Evolutionary conservation across 2,113 vertebrate genomes (phyloP).

Genomic region (Ciconia maguari): DNA sequence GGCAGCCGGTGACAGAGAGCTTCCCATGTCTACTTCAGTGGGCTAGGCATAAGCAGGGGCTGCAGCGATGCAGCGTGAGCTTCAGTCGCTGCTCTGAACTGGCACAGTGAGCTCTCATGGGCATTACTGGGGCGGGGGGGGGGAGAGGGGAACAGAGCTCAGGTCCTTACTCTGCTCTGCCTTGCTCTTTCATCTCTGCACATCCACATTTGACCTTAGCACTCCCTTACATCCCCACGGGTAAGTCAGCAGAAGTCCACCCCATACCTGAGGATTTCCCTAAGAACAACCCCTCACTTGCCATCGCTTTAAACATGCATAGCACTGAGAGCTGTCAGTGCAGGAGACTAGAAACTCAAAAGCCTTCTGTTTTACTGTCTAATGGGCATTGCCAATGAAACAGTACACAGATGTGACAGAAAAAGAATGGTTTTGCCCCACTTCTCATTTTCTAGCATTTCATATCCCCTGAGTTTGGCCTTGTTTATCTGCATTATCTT

Average conservation of each 20-base stretch:
- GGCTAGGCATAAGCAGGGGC: background rate
- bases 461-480: background rate
- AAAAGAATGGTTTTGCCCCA: background rate
- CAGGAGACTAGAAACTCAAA: background rate
- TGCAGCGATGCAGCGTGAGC: background rate
- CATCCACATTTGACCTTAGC: background rate
- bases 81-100: background rate
- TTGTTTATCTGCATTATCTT: background rate
- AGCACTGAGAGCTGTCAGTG: background rate
- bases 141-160: background rate
- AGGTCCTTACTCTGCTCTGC: background rate
- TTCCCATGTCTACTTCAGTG: background rate
- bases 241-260: background rate
- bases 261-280: background rate
- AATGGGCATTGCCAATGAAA: background rate
- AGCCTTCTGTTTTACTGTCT: background rate
- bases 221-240: background rate
- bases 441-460: background rate
- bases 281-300: background rate
- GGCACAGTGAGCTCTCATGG: background rate
- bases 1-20: background rate
- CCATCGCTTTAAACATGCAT: background rate
- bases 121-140: background rate
- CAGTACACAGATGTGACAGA: background rate
- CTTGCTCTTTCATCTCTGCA: background rate